Conservation (phyloP, 1,140 invertebrate genomes). For the Steinernema khuongi region DNA sequence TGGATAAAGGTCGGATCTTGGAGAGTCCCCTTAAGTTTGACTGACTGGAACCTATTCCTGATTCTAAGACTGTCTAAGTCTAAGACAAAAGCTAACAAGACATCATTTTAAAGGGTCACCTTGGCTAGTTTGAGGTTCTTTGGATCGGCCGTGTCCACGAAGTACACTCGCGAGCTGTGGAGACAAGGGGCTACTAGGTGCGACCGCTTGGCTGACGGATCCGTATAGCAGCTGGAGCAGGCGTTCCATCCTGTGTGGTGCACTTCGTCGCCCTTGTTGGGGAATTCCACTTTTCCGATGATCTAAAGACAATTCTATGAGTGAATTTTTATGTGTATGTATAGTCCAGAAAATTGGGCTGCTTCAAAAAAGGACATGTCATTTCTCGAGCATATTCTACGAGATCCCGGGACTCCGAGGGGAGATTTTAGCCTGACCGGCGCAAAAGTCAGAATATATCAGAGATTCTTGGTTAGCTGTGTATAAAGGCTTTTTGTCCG, state of each 20-base stretch:
- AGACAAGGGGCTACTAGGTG: conserved; percentile 77
- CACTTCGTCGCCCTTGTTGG: conserved; percentile 76
- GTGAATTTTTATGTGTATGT: background rate
- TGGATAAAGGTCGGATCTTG: background rate
- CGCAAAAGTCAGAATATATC: background rate
- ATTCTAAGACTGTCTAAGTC: too few species aligned
- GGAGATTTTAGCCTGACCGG: too few species aligned
- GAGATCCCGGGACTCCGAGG: too few species aligned
- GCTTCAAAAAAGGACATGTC: background rate
- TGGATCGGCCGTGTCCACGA: conserved; percentile 74
- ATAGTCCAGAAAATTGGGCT: too few species aligned
- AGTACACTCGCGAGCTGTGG: conserved; percentile 76
- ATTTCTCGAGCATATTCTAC: background rate
- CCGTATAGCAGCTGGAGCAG: conserved; percentile 79
- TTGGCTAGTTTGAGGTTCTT: conserved; percentile 67
- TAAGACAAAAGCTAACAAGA: background rate
- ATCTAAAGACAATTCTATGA: conserved; percentile 66
- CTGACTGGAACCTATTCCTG: too few species aligned
- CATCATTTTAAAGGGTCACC: conserved; percentile 59
- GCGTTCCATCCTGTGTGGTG: conserved; percentile 94
- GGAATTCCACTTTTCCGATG: conserved; percentile 75
- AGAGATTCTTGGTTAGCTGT: background rate
- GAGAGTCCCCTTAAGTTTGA: too few species aligned
- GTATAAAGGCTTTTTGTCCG: conserved; percentile 65
- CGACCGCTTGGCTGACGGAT: conserved; percentile 67